Conservation (phyloP, 1,140 invertebrate genomes). For the Ostrea edulis region DNA sequence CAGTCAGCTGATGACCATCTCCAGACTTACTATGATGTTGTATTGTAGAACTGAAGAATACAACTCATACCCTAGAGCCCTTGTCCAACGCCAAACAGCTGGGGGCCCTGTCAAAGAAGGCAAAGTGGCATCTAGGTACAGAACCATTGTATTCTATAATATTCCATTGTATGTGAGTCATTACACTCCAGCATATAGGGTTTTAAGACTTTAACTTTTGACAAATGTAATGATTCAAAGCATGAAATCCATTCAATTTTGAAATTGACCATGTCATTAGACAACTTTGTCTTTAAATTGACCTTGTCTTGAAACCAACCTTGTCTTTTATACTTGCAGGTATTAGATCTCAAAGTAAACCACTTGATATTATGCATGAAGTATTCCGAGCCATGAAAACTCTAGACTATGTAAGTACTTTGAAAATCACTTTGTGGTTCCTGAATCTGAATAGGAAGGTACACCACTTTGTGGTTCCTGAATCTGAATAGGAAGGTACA, state of each 20-base stretch:
- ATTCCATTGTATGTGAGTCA: too few relatives aligned
- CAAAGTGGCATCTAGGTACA: constrained; percentile 97
- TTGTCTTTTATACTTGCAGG: constrained; percentile 80
- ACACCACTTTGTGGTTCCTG: neutral
- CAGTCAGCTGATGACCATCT: too few relatives aligned
- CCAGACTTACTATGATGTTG: neutral
- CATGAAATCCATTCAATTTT: too few relatives aligned
- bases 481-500: neutral
- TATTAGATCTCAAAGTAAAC: constrained; percentile 98
- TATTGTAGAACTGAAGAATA: constrained; percentile 76
- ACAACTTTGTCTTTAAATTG: too few relatives aligned
- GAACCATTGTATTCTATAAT: too few relatives aligned
- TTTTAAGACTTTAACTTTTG: too few relatives aligned
- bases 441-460: neutral
- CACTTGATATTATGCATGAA: constrained; percentile 99
- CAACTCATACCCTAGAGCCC: constrained; percentile 78
- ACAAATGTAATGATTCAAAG: too few relatives aligned
- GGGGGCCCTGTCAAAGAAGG: constrained; percentile 90
- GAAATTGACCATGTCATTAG: too few relatives aligned
- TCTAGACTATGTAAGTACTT: constrained; percentile 90
- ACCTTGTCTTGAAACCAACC: too few relatives aligned
- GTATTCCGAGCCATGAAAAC: constrained; percentile 99
- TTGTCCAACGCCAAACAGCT: constrained; percentile 74
- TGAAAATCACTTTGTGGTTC: neutral
- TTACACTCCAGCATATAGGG: too few relatives aligned